Conservation (phyloP, 1,140 invertebrate genomes). For the Babylonia areolata region DNA sequence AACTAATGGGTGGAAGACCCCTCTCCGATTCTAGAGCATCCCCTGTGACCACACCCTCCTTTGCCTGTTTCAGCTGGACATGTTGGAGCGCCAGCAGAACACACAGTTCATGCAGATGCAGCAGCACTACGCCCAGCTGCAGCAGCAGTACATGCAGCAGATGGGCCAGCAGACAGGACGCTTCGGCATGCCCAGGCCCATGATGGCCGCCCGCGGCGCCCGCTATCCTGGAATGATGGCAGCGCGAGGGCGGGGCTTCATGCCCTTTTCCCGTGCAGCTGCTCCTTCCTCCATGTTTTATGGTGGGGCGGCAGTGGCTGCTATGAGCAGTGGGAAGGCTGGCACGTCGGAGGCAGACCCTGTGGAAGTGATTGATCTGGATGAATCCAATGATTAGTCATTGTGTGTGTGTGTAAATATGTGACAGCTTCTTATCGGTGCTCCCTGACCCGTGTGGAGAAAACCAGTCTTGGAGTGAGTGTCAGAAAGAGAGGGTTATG, state of each 20-base stretch:
- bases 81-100: conserved; percentile 50
- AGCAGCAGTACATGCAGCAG: conserved; percentile 46
- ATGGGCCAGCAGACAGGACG: conserved; percentile 21
- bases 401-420: too few relatives aligned
- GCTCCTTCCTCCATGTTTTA: neutral
- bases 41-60: too few relatives aligned
- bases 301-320: neutral
- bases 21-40: too few relatives aligned
- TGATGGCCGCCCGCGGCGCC: conserved; percentile 15
- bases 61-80: conserved; percentile 48
- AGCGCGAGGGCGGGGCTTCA: neutral
- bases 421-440: too few relatives aligned
- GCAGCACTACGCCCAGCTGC: conserved; percentile 45
- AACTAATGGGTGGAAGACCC: too few relatives aligned
- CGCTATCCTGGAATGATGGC: conserved; percentile 1
- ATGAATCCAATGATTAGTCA: conserved; percentile 3
- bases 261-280: conserved; percentile 8
- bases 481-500: too few relatives aligned
- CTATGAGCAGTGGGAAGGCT: too few relatives aligned
- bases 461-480: too few relatives aligned
- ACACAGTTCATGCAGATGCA: conserved; percentile 44
- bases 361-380: conserved; percentile 29
- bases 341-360: neutral
- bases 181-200: neutral
- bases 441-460: too few relatives aligned